Conservation (phyloP, 53 echinoderm and acorn worm species). For the Henricia sp. region DNA sequence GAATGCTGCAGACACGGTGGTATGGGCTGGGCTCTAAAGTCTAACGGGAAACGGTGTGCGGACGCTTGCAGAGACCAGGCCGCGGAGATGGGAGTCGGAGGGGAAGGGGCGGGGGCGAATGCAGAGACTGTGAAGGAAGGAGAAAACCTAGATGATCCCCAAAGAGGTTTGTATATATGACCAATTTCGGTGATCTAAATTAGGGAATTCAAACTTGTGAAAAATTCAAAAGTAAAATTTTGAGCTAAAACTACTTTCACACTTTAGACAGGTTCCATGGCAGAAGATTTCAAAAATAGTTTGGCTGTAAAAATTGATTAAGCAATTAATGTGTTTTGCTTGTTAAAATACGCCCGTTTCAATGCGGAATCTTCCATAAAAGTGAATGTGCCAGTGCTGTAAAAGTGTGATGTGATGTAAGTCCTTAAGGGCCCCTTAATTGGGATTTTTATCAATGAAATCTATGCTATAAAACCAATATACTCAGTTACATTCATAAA, state of each 20-base stretch:
- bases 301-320: too few species aligned
- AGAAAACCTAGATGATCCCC: background rate
- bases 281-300: background rate
- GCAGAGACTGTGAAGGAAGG: background rate
- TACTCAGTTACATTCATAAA: too few species aligned
- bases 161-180: background rate
- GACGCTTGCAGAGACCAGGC: background rate
- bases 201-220: background rate
- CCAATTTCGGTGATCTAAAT: background rate
- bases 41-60: background rate
- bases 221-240: background rate
- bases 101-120: background rate
- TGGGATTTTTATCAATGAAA: too few species aligned
- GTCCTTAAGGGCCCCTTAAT: too few species aligned
- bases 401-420: too few species aligned
- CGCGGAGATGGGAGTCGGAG: background rate
- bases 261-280: background rate
- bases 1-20: constrained; percentile 22
- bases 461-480: too few species aligned
- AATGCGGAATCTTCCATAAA: too few species aligned
- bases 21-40: background rate
- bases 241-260: background rate
- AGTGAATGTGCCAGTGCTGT: too few species aligned
- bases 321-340: too few species aligned
- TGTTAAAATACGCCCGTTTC: too few species aligned